A percentile compares a stretch with the other conserved stretches of the same genome.
Evolutionary conservation across 2,888 invertebrate genomes (phyloP).

Genomic region (Philopedon plagiatum): DNA sequence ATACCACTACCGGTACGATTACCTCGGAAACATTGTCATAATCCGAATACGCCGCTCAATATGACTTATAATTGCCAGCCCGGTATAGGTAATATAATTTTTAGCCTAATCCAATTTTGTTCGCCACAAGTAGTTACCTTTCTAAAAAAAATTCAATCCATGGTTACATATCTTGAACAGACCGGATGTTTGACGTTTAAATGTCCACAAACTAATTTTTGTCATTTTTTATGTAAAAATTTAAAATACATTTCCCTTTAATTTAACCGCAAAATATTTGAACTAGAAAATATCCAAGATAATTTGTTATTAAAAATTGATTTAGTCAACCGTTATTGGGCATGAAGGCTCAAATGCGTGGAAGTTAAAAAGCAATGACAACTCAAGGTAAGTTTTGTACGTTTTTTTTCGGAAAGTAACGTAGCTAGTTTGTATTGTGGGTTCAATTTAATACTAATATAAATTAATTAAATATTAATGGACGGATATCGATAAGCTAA

Average conservation of each 20-base stretch:
- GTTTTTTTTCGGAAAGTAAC: too few species aligned
- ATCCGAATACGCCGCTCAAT: too few species aligned
- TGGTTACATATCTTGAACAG: slow-evolving; percentile 6
- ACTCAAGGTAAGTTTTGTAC: slow-evolving; percentile 3
- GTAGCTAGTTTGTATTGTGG: too few species aligned
- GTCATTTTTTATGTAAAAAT: slow-evolving; percentile 27
- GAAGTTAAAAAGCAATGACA: slow-evolving; percentile 15
- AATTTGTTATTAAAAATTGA: neutral
- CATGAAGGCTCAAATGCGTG: neutral
- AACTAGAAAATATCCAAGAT: neutral
- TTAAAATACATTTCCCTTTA: neutral
- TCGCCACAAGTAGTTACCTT: neutral
- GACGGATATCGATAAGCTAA: too few species aligned
- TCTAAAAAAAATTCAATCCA: neutral
- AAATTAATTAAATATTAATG: too few species aligned
- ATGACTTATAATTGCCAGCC: too few species aligned
- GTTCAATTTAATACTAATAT: too few species aligned
- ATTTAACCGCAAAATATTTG: neutral
- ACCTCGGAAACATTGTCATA: too few species aligned
- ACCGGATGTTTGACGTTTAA: slow-evolving; percentile 10
- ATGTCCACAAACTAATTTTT: slow-evolving; percentile 3
- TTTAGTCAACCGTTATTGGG: neutral
- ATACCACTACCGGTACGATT: too few species aligned
- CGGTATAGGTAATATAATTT: too few species aligned
- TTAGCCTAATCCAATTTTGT: too few species aligned